Conservation (phyloP, 2,797 vertebrate species). For the Cuniculus paca region DNA sequence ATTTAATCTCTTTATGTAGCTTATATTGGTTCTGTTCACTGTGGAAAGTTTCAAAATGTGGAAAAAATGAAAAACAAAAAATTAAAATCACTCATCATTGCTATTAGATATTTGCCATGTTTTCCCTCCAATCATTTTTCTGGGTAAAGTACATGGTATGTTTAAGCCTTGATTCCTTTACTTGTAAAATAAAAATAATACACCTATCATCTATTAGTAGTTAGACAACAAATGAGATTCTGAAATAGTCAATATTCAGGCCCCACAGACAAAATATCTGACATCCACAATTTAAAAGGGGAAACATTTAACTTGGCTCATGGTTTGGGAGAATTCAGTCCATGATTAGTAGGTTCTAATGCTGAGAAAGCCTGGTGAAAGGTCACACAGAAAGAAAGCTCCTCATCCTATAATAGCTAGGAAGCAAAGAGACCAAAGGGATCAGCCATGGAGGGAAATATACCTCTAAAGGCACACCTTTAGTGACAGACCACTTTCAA, state of each 20-base stretch:
- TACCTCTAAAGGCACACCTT: neutral
- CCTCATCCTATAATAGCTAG: neutral
- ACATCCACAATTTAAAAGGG: neutral
- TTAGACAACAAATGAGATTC: neutral
- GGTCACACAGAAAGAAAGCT: neutral
- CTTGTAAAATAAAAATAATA: slow-evolving; percentile 11
- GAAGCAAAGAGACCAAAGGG: neutral
- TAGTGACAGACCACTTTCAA: neutral
- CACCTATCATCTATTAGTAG: neutral
- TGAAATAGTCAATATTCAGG: neutral
- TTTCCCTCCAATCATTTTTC: neutral
- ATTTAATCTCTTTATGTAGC: slow-evolving; percentile 53
- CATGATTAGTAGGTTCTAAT: neutral
- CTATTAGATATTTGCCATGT: neutral
- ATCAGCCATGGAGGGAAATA: neutral
- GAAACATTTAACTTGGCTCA: neutral
- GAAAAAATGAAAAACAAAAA: slow-evolving; percentile 38
- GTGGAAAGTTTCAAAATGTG: neutral
- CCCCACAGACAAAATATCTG: neutral
- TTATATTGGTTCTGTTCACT: slow-evolving; percentile 14
- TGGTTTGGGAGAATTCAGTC: neutral
- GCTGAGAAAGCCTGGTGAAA: neutral
- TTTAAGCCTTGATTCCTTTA: slow-evolving; percentile 18
- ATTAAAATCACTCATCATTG: neutral
- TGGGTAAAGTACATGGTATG: neutral